Evolutionary conservation across 1,140 invertebrate species (phyloP).

Genomic region (Drepana arcuata): DNA sequence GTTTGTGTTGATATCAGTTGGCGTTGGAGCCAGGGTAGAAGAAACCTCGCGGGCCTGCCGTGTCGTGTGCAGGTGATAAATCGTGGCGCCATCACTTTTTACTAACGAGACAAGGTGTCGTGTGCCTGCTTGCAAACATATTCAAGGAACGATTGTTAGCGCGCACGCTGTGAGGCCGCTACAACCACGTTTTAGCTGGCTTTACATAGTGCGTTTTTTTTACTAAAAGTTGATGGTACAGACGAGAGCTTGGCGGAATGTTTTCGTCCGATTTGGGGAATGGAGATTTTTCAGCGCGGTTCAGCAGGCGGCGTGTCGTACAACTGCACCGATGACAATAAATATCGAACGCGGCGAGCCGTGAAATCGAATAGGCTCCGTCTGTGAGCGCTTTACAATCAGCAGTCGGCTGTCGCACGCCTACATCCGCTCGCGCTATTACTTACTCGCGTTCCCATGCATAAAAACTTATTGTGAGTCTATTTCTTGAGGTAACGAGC

Average conservation of each 20-base stretch:
- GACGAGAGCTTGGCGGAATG: conserved; percentile 42
- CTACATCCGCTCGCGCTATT: conserved; percentile 36
- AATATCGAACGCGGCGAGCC: conserved; percentile 65
- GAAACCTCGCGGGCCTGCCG: conserved; percentile 30
- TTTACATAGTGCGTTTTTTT: conserved; percentile 25
- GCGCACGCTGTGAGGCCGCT: conserved; percentile 12
- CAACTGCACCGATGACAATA: conserved; percentile 70
- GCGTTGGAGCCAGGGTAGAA: conserved; percentile 34
- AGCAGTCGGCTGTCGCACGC: conserved; percentile 59
- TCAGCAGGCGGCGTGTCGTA: conserved; percentile 65
- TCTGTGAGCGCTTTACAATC: conserved; percentile 69
- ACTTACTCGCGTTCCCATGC: conserved; percentile 50
- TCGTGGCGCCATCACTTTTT: conserved; percentile 56
- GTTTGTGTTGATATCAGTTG: conserved; percentile 36
- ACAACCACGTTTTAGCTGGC: conserved; percentile 14
- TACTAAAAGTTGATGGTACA: conserved; percentile 25
- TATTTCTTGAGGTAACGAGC: conserved; percentile 21
- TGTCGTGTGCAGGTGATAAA: conserved; percentile 64
- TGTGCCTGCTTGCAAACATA: conserved; percentile 34
- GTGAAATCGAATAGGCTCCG: conserved; percentile 71
- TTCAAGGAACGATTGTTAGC: conserved; percentile 40
- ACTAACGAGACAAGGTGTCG: conserved; percentile 66
- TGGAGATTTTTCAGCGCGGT: conserved; percentile 65
- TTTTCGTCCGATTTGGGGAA: conserved; percentile 59
- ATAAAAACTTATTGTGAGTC: conserved; percentile 44